Base-by-base conservation (phyloP, 1,140 invertebrate genomes). In the Prorops nasuta region DNA sequence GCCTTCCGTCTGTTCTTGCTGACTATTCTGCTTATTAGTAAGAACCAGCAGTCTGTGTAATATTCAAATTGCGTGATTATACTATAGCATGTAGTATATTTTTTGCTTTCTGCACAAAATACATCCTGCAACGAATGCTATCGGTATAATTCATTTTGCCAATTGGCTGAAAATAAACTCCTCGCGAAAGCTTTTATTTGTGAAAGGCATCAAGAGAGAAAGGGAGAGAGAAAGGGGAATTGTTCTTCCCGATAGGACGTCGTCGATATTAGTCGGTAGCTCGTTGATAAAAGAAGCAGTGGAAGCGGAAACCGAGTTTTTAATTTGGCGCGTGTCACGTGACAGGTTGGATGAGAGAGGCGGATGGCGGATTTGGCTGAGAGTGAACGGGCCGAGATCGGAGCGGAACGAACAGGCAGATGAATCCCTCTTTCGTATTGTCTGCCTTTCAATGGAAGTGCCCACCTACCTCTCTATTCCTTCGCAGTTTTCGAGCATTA, bases 321-420 rank as follows among this genome's bases (percentile, higher is more conserved):
- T 76, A 76, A 76, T 75, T 77, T 70, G 70, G 66, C 69, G 66
- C 69, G 66, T 73, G 71, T 68, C 71, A 69, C 67, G 67, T 69
- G 72, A 74, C 67, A 69, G 59, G 55, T 54, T 59, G 64, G 59
- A n/a, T n/a, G n/a, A n/a, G n/a, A n/a, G n/a, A n/a, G n/a, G n/a
- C n/a, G n/a, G n/a, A 64, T 60, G 64, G 56, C 59, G 54, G 51
- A 6, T 28, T 28, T 28, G 43, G 58, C 39, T 36, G 58, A 52
- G 55, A 61, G 54, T 17, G 56, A 46, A 51, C 49, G 48, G 47
- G 51, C 48, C 12, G 51, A 40, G 54, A 43, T 37, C 35, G 35
- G 38, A 48, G 41, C 47, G 51, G 63, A 61, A 67, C 62, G 63
- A 67, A 64, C 63, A 66, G 64, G 54, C 67, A 73, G 74, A 74